These are phyloP conservation scores for Trichacis sp. DNA, from an alignment of 2,888 invertebrate genomes.

Conservation along the genomic window DNA sequence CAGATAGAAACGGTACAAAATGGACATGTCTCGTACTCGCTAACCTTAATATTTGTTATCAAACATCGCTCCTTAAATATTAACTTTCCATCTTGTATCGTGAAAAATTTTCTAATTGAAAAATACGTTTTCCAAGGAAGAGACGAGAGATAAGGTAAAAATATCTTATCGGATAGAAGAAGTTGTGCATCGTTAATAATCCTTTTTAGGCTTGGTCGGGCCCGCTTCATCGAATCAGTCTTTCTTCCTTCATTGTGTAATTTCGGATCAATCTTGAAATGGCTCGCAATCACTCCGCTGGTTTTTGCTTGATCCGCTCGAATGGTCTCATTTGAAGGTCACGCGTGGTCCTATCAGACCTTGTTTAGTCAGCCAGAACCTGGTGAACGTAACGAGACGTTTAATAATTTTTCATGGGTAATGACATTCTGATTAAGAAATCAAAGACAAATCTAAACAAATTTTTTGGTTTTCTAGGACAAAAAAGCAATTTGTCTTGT, in stretches of 20 bases:
- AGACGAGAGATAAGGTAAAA: constrained; percentile 41
- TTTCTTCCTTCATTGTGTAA: constrained; percentile 53
- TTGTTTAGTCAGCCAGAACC: constrained; percentile 79
- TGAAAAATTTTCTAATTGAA: constrained; percentile 31
- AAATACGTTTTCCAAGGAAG: constrained; percentile 50
- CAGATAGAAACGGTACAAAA: constrained; percentile 67
- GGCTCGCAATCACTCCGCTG: constrained; percentile 14
- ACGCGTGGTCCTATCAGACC: constrained; percentile 62
- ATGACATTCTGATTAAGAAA: too few relatives aligned
- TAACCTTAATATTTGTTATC: constrained; percentile 5
- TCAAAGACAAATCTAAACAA: too few relatives aligned
- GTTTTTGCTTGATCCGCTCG: constrained; percentile 25
- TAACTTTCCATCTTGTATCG: constrained; percentile 6
- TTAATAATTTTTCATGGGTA: background rate
- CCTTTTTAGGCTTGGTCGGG: constrained; percentile 53
- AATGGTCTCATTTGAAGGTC: constrained; percentile 58
- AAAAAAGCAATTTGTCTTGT: too few relatives aligned
- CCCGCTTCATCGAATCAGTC: constrained; percentile 54
- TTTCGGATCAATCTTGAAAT: constrained; percentile 26
- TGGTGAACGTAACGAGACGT: too few relatives aligned
- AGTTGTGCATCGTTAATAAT: constrained; percentile 46
- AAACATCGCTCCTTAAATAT: background rate
- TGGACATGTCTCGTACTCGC: constrained; percentile 50
- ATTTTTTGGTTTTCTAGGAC: too few relatives aligned
- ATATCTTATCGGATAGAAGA: constrained; percentile 31